These are phyloP conservation scores for Myotis lucifugus DNA, from an alignment of 2,113 vertebrate genomes.

Conservation along the genomic window DNA sequence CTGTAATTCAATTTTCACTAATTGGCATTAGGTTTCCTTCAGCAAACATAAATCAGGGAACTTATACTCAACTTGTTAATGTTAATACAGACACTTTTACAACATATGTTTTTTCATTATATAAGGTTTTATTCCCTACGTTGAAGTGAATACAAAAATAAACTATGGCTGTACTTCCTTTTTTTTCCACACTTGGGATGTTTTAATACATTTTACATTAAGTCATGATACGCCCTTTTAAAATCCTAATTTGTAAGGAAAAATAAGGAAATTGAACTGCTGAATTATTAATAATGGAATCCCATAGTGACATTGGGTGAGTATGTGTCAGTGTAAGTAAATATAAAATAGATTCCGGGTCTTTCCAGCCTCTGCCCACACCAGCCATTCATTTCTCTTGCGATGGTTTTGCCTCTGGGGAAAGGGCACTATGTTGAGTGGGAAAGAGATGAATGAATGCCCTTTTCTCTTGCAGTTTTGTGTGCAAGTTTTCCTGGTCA, in stretches of 20 bases:
- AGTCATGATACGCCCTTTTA: background rate
- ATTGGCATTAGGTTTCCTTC: conserved; percentile 6
- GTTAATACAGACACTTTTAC: background rate
- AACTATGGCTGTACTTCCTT: background rate
- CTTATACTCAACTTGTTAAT: conserved; percentile 5
- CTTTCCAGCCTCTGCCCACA: background rate
- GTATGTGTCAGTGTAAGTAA: background rate
- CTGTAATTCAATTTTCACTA: background rate
- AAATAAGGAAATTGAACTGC: background rate
- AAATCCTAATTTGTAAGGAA: conserved; percentile 11
- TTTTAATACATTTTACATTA: background rate
- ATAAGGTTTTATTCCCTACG: conserved; percentile 20
- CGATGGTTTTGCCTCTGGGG: background rate
- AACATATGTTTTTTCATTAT: conserved; percentile 24
- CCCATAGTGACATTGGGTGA: background rate
- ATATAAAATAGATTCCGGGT: background rate
- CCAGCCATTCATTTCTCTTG: background rate
- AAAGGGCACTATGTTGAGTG: background rate
- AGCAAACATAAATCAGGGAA: conserved; percentile 20
- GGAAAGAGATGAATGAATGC: background rate
- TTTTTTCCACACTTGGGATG: background rate
- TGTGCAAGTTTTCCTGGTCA: background rate
- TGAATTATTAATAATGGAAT: background rate
- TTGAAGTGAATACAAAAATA: conserved; percentile 25
- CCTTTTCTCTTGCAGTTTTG: background rate